These are phyloP conservation scores for Acanthisitta chloris DNA, from an alignment of 2,113 vertebrate genomes.

Conservation along the genomic window DNA sequence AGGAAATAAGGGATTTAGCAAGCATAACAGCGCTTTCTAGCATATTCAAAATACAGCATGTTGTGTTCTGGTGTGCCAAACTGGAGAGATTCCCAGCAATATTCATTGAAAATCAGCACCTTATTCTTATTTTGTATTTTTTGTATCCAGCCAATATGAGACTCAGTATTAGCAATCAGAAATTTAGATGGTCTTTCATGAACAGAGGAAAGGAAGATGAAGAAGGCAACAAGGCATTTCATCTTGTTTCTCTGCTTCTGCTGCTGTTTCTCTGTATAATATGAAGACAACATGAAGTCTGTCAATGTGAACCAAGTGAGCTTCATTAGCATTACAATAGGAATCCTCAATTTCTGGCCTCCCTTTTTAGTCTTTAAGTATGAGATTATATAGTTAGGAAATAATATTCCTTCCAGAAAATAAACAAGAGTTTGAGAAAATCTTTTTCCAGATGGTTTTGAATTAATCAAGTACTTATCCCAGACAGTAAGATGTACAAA, in stretches of 20 bases:
- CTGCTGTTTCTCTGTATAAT: background rate
- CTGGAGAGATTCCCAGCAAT: background rate
- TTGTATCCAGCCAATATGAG: background rate
- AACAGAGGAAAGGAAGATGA: background rate
- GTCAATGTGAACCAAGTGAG: background rate
- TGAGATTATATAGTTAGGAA: background rate
- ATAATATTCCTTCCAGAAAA: background rate
- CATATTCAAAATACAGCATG: background rate
- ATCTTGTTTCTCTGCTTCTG: background rate
- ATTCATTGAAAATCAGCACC: background rate
- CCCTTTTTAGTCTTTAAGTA: background rate
- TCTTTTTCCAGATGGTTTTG: background rate
- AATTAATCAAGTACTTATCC: background rate
- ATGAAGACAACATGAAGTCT: background rate
- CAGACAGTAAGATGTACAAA: background rate
- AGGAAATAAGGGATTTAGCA: background rate
- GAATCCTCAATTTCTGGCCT: background rate
- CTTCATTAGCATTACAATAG: background rate
- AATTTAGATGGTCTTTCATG: background rate
- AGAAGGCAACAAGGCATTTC: background rate
- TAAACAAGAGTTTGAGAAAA: background rate
- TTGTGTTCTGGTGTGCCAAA: background rate
- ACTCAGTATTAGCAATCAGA: background rate
- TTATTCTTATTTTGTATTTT: background rate
- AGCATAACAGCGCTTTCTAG: background rate